Base-by-base conservation (phyloP, 2,888 invertebrate genomes). In the Acleris emargana region DNA sequence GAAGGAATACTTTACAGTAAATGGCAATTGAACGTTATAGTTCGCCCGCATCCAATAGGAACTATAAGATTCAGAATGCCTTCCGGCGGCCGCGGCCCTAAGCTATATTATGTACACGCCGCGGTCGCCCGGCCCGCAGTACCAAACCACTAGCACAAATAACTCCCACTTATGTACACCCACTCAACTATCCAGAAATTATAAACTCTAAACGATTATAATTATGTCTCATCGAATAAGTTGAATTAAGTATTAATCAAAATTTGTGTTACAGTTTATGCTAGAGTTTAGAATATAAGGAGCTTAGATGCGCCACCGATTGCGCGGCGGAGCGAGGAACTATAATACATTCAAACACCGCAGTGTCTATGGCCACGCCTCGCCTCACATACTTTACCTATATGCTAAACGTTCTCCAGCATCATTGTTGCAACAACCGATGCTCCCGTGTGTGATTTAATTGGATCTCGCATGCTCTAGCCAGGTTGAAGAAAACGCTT, bases 51-150 rank as follows among this genome's bases (percentile, higher is more conserved):
- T 88, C 84, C 82, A 88, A 87, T 93, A 93, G 93, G 93, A 93
- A 93, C 93, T 93, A 93, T 93, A 92, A 93, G 82, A 93, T 93
- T 91, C 91, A 91, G 87, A 88, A 90, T 90, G 90, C 91, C 91
- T 86, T 86, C 81, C 78, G 80, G 80, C 80, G 80, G 83, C 73
- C 72, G 71, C 72, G 64, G 57, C 66, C 67, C 73, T 80, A 79
- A 67, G 51, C 73, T 85, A 83, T 89, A 84, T 83, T 89, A 84
- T 83, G 74, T 88, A 89, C 88, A 89, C 72, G 74, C 72, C 79
- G 77, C 77, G 76, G 75, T 71, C 72, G 72, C 73, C 78, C 76
- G 38, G 38, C 80, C 72, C 79, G 76, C 82, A 77, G 78, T 84
- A 86, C 82, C 83, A 82, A 86, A 87, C 87, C 84, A 85, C 89